These are phyloP conservation scores for Drosophila obscura DNA, from an alignment of 1,140 invertebrate genomes.

Conservation along the genomic window DNA sequence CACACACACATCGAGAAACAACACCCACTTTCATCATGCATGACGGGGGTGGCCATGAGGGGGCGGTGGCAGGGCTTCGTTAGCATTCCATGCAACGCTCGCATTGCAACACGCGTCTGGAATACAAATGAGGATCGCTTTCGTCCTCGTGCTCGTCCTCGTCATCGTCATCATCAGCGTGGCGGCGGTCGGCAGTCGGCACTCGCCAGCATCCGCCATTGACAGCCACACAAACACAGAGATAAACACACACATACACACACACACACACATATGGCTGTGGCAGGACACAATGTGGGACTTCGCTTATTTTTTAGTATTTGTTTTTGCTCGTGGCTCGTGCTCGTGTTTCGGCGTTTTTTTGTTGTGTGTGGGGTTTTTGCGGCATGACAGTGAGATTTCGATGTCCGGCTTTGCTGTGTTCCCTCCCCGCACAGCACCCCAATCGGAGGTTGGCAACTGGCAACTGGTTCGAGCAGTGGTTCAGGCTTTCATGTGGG, in stretches of 20 bases:
- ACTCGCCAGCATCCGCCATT: constrained; percentile 73
- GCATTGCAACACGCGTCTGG: constrained; percentile 75
- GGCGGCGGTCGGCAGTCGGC: constrained; percentile 46
- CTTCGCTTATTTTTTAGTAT: constrained; percentile 67
- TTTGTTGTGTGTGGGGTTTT: constrained; percentile 38
- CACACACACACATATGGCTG: constrained; percentile 30
- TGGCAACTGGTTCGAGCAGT: too few species aligned
- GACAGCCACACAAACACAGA: constrained; percentile 53
- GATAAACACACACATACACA: constrained; percentile 27
- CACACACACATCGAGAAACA: constrained; percentile 12
- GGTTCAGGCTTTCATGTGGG: too few species aligned
- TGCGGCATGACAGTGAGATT: constrained; percentile 35
- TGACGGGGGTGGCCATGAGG: not conserved
- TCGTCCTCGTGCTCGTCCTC: constrained; percentile 55
- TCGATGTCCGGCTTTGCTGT: constrained; percentile 11
- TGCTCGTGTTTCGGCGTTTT: constrained; percentile 28
- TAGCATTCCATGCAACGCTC: constrained; percentile 67
- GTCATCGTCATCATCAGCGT: constrained; percentile 46
- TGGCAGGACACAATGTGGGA: constrained; percentile 45
- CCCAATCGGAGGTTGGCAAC: too few species aligned
- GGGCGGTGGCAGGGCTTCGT: constrained; percentile 47
- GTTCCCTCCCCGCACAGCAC: not conserved
- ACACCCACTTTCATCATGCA: constrained; percentile 76
- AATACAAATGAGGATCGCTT: constrained; percentile 83
- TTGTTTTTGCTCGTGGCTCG: constrained; percentile 62